phyloP scores from a whole-genome alignment of 2,888 invertebrate genomes.

The Galeruca laticollis region DNA sequence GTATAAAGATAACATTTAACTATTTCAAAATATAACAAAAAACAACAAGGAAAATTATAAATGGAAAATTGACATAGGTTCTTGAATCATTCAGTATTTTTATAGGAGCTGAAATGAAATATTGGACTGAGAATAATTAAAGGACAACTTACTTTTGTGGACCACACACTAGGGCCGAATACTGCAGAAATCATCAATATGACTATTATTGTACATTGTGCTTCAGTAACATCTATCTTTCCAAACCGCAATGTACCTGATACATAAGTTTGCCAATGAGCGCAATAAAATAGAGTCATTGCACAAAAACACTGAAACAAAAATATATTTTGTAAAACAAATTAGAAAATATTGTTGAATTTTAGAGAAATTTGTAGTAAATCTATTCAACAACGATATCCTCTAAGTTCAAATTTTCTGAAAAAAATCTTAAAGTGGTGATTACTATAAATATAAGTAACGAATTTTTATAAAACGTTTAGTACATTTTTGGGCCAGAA shows the following conservation, averaged over 20 bases:
- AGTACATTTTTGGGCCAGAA: no score
- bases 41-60: background rate
- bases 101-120: conserved; percentile 11
- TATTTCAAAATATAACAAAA: background rate
- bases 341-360: no score
- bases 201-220: conserved; percentile 91
- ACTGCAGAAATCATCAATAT: conserved; percentile 89
- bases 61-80: background rate
- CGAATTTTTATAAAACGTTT: no score
- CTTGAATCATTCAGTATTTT: background rate
- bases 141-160: conserved; percentile 72
- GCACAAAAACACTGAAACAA: conserved; percentile 88
- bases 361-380: no score
- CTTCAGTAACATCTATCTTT: conserved; percentile 97
- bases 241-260: conserved; percentile 94
- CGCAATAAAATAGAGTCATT: conserved; percentile 96
- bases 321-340: conserved; percentile 22
- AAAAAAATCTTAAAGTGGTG: no score
- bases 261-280: conserved; percentile 99
- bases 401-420: no score
- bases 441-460: no score
- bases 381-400: no score
- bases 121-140: conserved; percentile 1
- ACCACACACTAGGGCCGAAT: conserved; percentile 91
- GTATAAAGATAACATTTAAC: background rate